Base-by-base conservation (phyloP, 1,140 invertebrate genomes). In the Micrasema minimum region DNA sequence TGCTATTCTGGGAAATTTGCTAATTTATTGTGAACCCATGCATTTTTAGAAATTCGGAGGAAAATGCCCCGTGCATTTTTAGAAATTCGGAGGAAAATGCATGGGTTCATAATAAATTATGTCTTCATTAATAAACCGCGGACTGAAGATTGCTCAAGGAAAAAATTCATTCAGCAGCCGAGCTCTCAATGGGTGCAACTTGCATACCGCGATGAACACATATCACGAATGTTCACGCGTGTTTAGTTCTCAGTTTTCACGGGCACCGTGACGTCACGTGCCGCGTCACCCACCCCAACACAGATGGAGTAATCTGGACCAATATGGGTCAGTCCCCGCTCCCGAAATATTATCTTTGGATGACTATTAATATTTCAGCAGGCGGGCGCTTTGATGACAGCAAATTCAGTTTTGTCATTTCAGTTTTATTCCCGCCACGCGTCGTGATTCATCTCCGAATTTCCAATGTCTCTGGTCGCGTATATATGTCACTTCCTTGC, bases 351-450 rank as follows among this genome's bases (percentile, higher is more conserved):
- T 20, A 9, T 11, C n/a, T n/a, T 23, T 18, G 23, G 10, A 55
- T 11, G 12, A 61, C 72, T 73, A 73, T 73, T 73, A 73, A 73
- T 73, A 73, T 73, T 73, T 66, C 57, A 66, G 46, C 61, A 37
- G 57, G 46, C 51, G 59, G 26, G 3, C 20, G 43, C 59, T 68
- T 69, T 41, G 43, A 68, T 72, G 64, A 66, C 64, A 66, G 38
- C 46, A 66, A 59, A 46, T 50, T 73, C 67, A 73, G 72, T 73
- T 59, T 73, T 73, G 65, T n/a, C n/a, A n/a, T n/a, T 50, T 73
- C 67, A 73, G 72, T 73, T 59, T 73, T 73, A 66, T 73, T 73
- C 51, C 37, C 46, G 51, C 61, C 59, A 57, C 62, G 72, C 59
- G 12, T 51, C 59, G 72, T 41, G 55, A 14, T 43, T 43, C 55